Percentiles rank a stretch among this genome's conserved stretches.
These are phyloP conservation scores for Mylabris phalerata DNA, from an alignment of 1,140 invertebrate species.

Conservation along the genomic window DNA sequence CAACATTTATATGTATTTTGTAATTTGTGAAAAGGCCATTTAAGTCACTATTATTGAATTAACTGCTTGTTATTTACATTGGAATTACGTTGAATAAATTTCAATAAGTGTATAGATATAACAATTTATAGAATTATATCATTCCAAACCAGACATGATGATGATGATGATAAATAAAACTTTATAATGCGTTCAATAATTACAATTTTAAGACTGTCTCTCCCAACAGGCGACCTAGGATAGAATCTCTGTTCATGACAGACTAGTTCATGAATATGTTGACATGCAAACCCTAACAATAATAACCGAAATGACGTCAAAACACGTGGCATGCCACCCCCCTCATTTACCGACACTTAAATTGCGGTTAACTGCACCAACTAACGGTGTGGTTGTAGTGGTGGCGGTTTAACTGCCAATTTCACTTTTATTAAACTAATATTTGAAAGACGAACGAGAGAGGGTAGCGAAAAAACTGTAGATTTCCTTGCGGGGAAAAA, in stretches of 20 bases:
- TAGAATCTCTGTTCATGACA: conserved; percentile 8
- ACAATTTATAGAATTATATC: not conserved
- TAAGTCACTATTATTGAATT: conserved; percentile 12
- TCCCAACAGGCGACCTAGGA: not conserved
- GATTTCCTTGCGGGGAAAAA: too few species aligned
- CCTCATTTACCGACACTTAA: conserved; percentile 13
- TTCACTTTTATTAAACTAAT: too few species aligned
- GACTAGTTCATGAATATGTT: conserved; percentile 21
- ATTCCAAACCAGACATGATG: not conserved
- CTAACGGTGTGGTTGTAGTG: too few species aligned
- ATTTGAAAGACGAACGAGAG: too few species aligned
- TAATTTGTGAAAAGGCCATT: conserved; percentile 12
- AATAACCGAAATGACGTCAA: conserved; percentile 15
- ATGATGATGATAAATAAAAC: not conserved
- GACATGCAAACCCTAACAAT: conserved; percentile 15
- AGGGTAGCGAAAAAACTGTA: too few species aligned
- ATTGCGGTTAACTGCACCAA: not conserved
- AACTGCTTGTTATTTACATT: conserved; percentile 9
- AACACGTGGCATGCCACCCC: conserved; percentile 14
- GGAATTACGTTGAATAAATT: conserved; percentile 5
- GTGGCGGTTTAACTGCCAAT: too few species aligned
- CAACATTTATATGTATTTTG: not conserved
- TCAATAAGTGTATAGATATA: not conserved
- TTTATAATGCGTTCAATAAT: not conserved
- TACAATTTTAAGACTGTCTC: not conserved